A percentile compares a stretch with the other conserved stretches of the same genome.
These are phyloP conservation scores for Saxidomus purpurata DNA, from an alignment of 1,140 invertebrate genomes.

Conservation along the genomic window DNA sequence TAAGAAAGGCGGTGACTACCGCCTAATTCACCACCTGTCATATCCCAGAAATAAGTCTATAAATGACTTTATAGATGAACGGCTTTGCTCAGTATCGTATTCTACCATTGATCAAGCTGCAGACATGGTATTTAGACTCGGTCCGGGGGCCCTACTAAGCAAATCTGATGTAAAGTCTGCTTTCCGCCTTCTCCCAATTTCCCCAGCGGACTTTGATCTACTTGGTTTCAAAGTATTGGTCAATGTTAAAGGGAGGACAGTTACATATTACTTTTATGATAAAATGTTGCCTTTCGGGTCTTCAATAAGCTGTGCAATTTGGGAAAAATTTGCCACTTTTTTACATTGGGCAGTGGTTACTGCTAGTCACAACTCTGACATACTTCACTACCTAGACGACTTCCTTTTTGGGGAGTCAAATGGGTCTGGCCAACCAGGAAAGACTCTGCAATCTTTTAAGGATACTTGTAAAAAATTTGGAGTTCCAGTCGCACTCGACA, in stretches of 20 bases:
- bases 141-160: not conserved
- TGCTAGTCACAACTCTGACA: not conserved
- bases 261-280: constrained; percentile 32
- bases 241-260: too few species aligned
- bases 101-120: constrained; percentile 65
- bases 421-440: not conserved
- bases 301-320: constrained; percentile 6
- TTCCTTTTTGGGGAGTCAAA: not conserved
- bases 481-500: not conserved
- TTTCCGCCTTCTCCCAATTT: constrained; percentile 55
- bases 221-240: constrained; percentile 19
- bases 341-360: not conserved
- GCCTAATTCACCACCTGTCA: constrained; percentile 59
- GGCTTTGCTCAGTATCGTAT: constrained; percentile 63
- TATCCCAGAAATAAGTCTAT: constrained; percentile 44
- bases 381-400: not conserved
- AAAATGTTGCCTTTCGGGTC: constrained; percentile 27
- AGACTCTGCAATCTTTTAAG: not conserved
- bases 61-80: constrained; percentile 66
- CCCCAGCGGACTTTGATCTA: constrained; percentile 4
- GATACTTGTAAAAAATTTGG: not conserved
- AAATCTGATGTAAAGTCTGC: constrained; percentile 63
- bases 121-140: constrained; percentile 50
- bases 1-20: constrained; percentile 1
- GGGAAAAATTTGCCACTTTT: constrained; percentile 11